Conservation (phyloP, 2,797 vertebrate genomes). For the Tapirus indicus region DNA sequence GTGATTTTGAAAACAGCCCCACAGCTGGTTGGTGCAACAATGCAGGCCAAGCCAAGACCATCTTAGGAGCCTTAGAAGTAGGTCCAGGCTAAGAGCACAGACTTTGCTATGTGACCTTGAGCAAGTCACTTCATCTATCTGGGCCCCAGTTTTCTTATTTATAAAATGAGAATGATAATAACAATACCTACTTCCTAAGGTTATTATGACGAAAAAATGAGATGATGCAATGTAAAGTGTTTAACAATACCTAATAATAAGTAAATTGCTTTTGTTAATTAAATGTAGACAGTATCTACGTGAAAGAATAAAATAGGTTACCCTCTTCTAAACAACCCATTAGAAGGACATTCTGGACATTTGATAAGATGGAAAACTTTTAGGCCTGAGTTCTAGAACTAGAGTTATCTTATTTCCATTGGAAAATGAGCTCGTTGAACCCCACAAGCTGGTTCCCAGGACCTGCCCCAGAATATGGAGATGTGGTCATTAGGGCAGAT, state of each 20-base stretch:
- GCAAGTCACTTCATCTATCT: not conserved
- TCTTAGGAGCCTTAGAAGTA: not conserved
- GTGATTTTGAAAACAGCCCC: not conserved
- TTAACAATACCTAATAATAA: not conserved
- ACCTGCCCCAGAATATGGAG: not conserved
- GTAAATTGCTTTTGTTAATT: not conserved
- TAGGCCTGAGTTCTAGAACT: not conserved
- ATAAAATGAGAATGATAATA: not conserved
- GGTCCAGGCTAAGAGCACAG: not conserved
- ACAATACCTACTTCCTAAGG: not conserved
- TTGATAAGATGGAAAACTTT: not conserved
- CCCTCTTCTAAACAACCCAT: not conserved
- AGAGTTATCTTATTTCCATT: not conserved
- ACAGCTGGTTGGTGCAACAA: not conserved
- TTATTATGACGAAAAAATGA: not conserved
- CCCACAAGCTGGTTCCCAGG: not conserved
- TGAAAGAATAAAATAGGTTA: constrained; percentile 36
- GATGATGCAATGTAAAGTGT: not conserved
- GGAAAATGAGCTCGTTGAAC: not conserved
- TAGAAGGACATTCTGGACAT: not conserved
- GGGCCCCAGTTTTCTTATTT: not conserved
- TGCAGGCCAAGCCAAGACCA: not conserved
- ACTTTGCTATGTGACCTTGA: not conserved
- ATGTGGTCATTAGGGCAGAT: not conserved
- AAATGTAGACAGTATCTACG: not conserved